Evolutionary conservation across 2,888 invertebrate species (phyloP).

Genomic region (Acanthosepion pharaonis): DNA sequence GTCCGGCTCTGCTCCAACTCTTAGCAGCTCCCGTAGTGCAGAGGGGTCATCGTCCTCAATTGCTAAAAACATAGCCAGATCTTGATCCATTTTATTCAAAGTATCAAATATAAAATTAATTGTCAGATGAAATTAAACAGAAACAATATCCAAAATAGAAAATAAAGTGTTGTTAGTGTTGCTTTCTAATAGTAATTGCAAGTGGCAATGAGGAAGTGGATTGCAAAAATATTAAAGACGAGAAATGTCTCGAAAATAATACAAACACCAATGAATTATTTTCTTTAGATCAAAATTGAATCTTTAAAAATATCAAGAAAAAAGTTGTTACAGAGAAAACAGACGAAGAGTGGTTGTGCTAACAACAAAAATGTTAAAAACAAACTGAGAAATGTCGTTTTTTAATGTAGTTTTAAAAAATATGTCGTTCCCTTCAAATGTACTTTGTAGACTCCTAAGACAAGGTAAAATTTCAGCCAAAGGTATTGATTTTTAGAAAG

Average conservation of each 20-base stretch:
- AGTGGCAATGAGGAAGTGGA: background rate
- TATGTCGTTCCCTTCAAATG: background rate
- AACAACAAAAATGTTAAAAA: background rate
- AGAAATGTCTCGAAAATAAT: background rate
- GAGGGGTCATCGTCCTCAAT: conserved; percentile 54
- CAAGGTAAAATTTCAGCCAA: background rate
- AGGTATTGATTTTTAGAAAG: background rate
- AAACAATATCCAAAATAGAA: background rate
- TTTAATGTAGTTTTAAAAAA: background rate
- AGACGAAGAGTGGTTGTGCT: background rate
- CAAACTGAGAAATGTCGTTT: background rate
- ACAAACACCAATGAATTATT: background rate
- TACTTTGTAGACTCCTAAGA: background rate
- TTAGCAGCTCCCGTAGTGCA: conserved; percentile 54
- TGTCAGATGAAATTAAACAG: background rate
- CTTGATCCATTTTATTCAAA: background rate
- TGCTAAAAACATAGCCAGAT: conserved; percentile 55
- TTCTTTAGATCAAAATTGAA: background rate
- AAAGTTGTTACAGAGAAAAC: background rate
- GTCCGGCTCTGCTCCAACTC: conserved; percentile 62
- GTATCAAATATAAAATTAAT: background rate
- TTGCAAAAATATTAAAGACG: background rate
- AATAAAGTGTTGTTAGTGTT: background rate
- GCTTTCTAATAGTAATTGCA: background rate
- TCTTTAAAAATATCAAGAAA: background rate